phyloP scores from a whole-genome alignment of 53 echinoderm and acorn worm genomes.

The Mesocentrotus franciscanus region DNA sequence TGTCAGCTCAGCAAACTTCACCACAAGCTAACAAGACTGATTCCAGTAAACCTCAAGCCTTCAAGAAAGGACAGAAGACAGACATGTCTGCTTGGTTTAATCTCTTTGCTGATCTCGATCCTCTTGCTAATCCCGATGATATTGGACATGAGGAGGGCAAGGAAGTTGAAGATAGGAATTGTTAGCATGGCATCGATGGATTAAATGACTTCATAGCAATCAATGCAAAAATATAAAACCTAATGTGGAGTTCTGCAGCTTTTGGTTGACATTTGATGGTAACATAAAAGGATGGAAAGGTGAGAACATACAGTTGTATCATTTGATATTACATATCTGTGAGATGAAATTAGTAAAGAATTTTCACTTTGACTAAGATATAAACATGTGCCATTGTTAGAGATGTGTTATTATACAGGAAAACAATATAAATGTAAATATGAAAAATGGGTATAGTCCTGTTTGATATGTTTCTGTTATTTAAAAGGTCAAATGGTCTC shows the following conservation, averaged over 20 bases:
- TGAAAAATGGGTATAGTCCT: not conserved
- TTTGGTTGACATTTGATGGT: not conserved
- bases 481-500: not conserved
- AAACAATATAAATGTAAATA: not conserved
- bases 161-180: slow-evolving; percentile 78
- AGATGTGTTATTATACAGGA: not conserved
- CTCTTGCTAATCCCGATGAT: slow-evolving; percentile 93
- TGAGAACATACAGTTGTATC: not conserved
- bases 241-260: not conserved
- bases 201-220: not conserved
- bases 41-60: slow-evolving; percentile 95
- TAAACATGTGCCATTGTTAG: not conserved
- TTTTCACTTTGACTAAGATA: not conserved
- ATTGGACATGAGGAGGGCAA: slow-evolving; percentile 82
- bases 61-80: slow-evolving; percentile 87
- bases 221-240: not conserved
- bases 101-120: slow-evolving; percentile 97
- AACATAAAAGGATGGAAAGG: not conserved
- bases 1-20: not conserved
- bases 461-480: not conserved
- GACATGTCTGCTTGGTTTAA: slow-evolving; percentile 99
- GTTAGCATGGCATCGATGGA: slow-evolving; percentile 46
- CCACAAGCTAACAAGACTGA: slow-evolving; percentile 73
- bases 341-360: not conserved
- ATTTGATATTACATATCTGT: not conserved